Conservation (phyloP, 2,888 invertebrate genomes). For the Noctua janthina region DNA sequence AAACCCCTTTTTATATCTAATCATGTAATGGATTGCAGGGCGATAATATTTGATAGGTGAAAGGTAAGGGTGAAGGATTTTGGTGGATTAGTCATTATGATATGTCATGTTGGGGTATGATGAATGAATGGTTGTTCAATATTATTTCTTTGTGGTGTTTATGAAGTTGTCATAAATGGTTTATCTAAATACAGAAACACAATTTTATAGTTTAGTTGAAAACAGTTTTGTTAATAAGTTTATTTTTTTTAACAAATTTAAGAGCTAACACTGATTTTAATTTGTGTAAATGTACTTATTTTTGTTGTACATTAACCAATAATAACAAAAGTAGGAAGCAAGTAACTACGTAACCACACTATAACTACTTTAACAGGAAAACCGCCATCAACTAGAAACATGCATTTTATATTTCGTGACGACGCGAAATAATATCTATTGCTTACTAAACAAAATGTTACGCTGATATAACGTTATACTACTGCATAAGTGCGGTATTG, state of each 20-base stretch:
- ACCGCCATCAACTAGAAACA: not conserved
- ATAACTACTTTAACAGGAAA: not conserved
- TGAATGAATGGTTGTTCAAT: not conserved
- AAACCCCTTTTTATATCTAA: slow-evolving; percentile 63
- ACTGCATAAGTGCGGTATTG: slow-evolving; percentile 17
- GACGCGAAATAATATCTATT: not conserved
- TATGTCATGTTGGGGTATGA: slow-evolving; percentile 18
- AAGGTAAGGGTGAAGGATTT: slow-evolving; percentile 30
- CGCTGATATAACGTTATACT: not conserved
- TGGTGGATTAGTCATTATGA: slow-evolving; percentile 9
- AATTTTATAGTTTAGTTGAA: not conserved
- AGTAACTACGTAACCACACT: not conserved
- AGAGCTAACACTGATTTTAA: not conserved
- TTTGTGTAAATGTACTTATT: not conserved
- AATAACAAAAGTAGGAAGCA: not conserved
- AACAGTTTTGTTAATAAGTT: not conserved
- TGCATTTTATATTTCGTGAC: not conserved
- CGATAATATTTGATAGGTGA: slow-evolving; percentile 40
- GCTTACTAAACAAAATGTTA: not conserved
- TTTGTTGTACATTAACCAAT: not conserved
- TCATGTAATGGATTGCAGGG: slow-evolving; percentile 58
- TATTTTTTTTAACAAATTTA: not conserved
- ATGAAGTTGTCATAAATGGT: not conserved
- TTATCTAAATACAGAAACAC: not conserved
- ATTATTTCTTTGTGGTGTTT: not conserved